These are phyloP conservation scores for Heliothis virescens DNA, from an alignment of 1,140 invertebrate genomes.

Conservation along the genomic window DNA sequence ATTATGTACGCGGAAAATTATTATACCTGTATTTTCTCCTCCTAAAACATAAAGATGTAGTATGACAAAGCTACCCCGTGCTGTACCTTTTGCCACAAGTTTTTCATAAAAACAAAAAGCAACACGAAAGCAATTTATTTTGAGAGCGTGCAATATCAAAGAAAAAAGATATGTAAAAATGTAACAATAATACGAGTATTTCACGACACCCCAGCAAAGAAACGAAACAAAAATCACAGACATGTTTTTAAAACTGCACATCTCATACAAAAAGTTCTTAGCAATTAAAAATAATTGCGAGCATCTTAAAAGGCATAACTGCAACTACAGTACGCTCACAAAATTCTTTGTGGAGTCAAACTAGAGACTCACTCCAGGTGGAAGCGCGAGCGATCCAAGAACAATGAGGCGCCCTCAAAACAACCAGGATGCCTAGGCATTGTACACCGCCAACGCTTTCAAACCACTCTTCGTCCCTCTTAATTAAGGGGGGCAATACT, in stretches of 20 bases:
- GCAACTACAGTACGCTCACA: constrained; percentile 6
- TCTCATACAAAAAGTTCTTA: constrained; percentile 18
- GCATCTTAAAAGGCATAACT: constrained; percentile 6
- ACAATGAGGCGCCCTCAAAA: constrained; percentile 71
- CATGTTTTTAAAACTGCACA: constrained; percentile 21
- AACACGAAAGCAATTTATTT: not conserved
- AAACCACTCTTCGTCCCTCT: constrained; percentile 78
- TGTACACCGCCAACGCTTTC: constrained; percentile 68
- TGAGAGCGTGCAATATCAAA: not conserved
- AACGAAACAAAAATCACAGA: constrained; percentile 1
- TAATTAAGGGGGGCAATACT: constrained; percentile 82
- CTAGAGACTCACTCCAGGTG: constrained; percentile 55
- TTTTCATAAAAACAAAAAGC: not conserved
- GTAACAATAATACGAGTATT: constrained; percentile 8
- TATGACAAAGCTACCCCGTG: too few relatives aligned
- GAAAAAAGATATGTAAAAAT: not conserved
- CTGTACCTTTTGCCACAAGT: too few relatives aligned
- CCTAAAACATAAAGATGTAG: not conserved
- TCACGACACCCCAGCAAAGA: not conserved
- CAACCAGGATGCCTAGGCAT: constrained; percentile 69
- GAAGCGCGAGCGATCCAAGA: constrained; percentile 63
- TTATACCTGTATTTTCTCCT: constrained; percentile 11
- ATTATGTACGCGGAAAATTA: constrained; percentile 13
- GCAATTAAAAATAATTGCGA: constrained; percentile 44
- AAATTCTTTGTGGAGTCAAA: constrained; percentile 43